These are phyloP conservation scores for Porites divaricata DNA, from an alignment of 92 coral and sea anemone genomes.

Conservation along the genomic window DNA sequence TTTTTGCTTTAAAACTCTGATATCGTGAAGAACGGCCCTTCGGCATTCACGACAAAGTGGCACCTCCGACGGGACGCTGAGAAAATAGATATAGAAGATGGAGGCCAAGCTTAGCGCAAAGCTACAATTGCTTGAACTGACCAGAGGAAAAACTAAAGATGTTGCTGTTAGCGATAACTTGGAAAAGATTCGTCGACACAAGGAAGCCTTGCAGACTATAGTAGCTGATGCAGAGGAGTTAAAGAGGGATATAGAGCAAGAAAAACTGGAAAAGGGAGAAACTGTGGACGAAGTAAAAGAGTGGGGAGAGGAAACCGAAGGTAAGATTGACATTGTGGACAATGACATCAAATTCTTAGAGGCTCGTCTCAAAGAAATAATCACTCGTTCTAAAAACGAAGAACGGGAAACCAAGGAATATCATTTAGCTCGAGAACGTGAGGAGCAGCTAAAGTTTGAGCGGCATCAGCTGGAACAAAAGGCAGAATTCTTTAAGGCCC, in stretches of 20 bases:
- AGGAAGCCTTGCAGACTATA: slow-evolving; percentile 32
- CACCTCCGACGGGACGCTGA: slow-evolving; percentile 30
- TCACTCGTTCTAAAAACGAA: slow-evolving; percentile 29
- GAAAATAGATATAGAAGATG: neutral
- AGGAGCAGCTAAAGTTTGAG: slow-evolving; percentile 44
- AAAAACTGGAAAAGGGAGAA: slow-evolving; percentile 33
- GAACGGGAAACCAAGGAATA: slow-evolving; percentile 22
- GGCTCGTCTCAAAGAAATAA: slow-evolving; percentile 27
- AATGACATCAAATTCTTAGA: slow-evolving; percentile 11
- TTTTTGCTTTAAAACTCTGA: no score
- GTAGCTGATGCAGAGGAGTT: slow-evolving; percentile 37
- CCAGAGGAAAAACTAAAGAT: slow-evolving; percentile 27
- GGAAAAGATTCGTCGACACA: slow-evolving; percentile 42
- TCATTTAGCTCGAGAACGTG: slow-evolving; percentile 29
- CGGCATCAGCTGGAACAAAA: slow-evolving; percentile 31
- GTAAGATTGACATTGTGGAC: slow-evolving; percentile 33
- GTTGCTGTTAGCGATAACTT: slow-evolving; percentile 18
- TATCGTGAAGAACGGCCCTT: no score
- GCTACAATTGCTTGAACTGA: slow-evolving; percentile 31
- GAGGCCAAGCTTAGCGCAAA: slow-evolving; percentile 30
- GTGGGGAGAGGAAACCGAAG: slow-evolving; percentile 54
- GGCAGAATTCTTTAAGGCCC: slow-evolving; percentile 15
- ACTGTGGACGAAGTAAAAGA: slow-evolving; percentile 39
- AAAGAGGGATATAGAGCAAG: slow-evolving; percentile 32
- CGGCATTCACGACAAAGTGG: neutral